Conservation (phyloP, 2,888 invertebrate genomes). For the Xylota sylvarum region DNA sequence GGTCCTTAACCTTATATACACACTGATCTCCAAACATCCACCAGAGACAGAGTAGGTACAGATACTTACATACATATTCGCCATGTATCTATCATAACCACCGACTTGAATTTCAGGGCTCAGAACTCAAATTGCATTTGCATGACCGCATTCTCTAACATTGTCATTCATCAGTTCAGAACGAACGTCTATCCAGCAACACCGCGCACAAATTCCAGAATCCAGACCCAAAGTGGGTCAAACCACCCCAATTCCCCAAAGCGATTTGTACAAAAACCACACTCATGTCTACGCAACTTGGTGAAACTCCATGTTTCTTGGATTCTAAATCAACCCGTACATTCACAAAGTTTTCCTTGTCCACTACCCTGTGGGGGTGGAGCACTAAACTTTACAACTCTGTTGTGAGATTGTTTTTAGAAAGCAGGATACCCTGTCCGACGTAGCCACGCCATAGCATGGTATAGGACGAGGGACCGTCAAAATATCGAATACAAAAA, state of each 20-base stretch:
- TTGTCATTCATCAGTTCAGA: slow-evolving; percentile 21
- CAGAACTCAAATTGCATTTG: slow-evolving; percentile 32
- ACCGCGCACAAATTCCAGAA: slow-evolving; percentile 18
- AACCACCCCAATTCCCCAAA: slow-evolving; percentile 4
- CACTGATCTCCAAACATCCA: neutral
- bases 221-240: slow-evolving; percentile 29
- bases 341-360: slow-evolving; percentile 47
- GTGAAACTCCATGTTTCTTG: slow-evolving; percentile 48
- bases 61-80: neutral
- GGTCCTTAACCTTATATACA: slow-evolving; percentile 10
- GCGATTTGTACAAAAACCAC: slow-evolving; percentile 24
- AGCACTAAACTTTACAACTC: slow-evolving; percentile 57
- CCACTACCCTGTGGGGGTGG: slow-evolving; percentile 24
- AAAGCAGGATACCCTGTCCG: slow-evolving; percentile 15
- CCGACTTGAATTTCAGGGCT: slow-evolving; percentile 1
- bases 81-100: neutral
- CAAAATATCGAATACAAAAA: slow-evolving; percentile 40
- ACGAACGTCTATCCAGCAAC: slow-evolving; percentile 9
- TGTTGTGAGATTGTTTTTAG: slow-evolving; percentile 50
- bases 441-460: slow-evolving; percentile 42
- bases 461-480: slow-evolving; percentile 26
- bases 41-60: neutral
- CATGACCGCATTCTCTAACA: slow-evolving; percentile 10
- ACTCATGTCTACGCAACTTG: slow-evolving; percentile 41
- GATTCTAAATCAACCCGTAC: slow-evolving; percentile 56